These are phyloP conservation scores for Athene cunicularia DNA, from an alignment of 2,113 vertebrate species.

Conservation along the genomic window DNA sequence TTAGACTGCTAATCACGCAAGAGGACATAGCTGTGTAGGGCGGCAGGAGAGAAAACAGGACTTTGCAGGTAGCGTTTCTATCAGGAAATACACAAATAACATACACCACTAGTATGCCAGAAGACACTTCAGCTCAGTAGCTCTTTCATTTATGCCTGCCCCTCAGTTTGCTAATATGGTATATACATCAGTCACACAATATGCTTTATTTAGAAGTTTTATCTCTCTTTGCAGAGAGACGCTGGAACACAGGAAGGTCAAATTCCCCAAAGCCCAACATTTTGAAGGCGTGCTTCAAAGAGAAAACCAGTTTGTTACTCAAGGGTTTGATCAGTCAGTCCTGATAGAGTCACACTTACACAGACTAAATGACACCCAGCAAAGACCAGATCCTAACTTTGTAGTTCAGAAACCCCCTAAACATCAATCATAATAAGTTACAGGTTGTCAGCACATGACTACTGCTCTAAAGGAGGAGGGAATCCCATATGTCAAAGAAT, in stretches of 20 bases:
- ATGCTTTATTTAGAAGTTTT: neutral
- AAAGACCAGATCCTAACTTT: neutral
- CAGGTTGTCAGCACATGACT: neutral
- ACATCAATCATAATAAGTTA: neutral
- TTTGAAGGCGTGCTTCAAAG: neutral
- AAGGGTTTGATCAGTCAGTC: neutral
- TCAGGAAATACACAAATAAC: neutral
- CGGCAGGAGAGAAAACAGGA: neutral
- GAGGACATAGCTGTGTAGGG: neutral
- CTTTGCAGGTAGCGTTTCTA: neutral
- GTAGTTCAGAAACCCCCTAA: neutral
- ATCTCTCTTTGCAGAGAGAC: neutral
- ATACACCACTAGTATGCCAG: rapidly evolving
- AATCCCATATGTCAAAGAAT: neutral
- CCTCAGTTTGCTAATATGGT: neutral
- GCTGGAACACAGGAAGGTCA: neutral
- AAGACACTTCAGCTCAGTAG: neutral
- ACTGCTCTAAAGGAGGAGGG: rapidly evolving
- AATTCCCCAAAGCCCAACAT: neutral
- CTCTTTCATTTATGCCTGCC: neutral
- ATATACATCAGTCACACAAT: neutral
- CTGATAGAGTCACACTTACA: neutral
- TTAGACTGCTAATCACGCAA: neutral
- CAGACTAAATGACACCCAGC: neutral
- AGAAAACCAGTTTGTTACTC: neutral